These are phyloP conservation scores for Macaca fascicularis DNA, from an alignment of 2,113 vertebrate genomes.

Conservation along the genomic window T2T-MFA8v1.1 NC_088376.1:125098501-125099000, in stretches of 20 bases:
- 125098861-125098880: constrained; percentile 21
- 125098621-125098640: constrained; percentile 23
- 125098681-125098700: constrained; percentile 70
- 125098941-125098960: background rate
- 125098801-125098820: constrained; percentile 59
- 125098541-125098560: background rate
- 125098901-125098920: background rate
- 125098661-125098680: constrained; percentile 72
- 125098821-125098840: constrained; percentile 62
- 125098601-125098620: constrained; percentile 48
- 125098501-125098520: background rate
- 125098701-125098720: constrained; percentile 70
- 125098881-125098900: background rate
- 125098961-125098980: background rate
- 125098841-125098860: background rate
- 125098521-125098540: background rate
- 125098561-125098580: background rate
- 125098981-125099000: background rate
- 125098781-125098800: constrained; percentile 63
- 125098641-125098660: constrained; percentile 46
- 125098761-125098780: constrained; percentile 74
- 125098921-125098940: background rate
- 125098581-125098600: constrained; percentile 34
- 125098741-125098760: constrained; percentile 74
- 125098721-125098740: constrained; percentile 50